Conservation (phyloP, 2,888 invertebrate species). For the Lypha dubia region DNA sequence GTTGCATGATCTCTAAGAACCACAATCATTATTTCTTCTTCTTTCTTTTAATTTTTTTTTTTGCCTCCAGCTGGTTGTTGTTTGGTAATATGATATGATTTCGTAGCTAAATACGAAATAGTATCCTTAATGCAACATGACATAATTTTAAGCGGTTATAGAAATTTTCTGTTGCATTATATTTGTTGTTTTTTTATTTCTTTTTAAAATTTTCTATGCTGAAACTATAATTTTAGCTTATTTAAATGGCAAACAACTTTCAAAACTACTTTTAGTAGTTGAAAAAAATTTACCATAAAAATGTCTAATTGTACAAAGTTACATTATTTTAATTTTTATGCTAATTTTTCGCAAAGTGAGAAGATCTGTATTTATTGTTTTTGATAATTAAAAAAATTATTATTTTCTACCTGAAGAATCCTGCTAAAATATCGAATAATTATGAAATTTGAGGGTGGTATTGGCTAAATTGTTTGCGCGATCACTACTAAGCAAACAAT, state of each 20-base stretch:
- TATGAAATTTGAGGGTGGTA: no score
- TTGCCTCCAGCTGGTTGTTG: constrained; percentile 62
- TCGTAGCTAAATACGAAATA: constrained; percentile 50
- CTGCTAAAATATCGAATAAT: no score
- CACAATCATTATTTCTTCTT: constrained; percentile 9
- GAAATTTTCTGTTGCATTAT: no score
- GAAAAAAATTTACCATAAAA: background rate
- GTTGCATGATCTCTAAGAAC: constrained; percentile 19
- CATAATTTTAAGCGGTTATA: constrained; percentile 49
- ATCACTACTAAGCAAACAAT: no score
- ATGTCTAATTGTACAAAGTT: background rate
- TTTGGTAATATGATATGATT: constrained; percentile 58
- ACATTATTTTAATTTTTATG: background rate
- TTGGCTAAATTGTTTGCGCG: no score
- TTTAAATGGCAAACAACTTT: constrained; percentile 56
- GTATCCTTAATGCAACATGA: constrained; percentile 49
- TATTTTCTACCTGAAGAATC: no score
- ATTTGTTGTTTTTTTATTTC: background rate
- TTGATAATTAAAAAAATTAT: background rate
- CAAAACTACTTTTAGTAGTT: constrained; percentile 52
- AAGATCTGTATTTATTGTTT: no score
- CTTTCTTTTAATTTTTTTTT: constrained; percentile 23
- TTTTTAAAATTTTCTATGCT: background rate
- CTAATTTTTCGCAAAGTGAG: background rate
- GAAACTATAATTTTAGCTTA: background rate